These are phyloP conservation scores for Ptiloglossa arizonensis DNA, from an alignment of 1,140 invertebrate species.

Conservation along the genomic window DNA sequence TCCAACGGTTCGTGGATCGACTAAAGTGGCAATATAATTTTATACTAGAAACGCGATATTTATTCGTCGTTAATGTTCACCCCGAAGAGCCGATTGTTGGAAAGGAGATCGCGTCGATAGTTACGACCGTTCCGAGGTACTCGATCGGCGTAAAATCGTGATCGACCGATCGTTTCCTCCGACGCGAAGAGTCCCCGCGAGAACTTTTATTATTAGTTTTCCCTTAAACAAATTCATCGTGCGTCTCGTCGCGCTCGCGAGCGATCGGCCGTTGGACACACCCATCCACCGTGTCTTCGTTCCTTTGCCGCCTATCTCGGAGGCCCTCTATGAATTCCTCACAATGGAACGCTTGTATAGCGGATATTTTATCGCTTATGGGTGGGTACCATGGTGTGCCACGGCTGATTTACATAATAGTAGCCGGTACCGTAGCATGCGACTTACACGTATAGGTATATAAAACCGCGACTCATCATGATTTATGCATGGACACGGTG, in stretches of 20 bases:
- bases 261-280: slow-evolving; percentile 20
- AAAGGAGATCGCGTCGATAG: too few species aligned
- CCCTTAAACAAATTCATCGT: background rate
- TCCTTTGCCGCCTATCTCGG: slow-evolving; percentile 21
- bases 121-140: too few species aligned
- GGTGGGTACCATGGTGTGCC: slow-evolving; percentile 50
- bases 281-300: slow-evolving; percentile 17
- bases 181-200: too few species aligned
- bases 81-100: too few species aligned
- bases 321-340: slow-evolving; percentile 41
- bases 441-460: slow-evolving; percentile 49
- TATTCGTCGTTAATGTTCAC: too few species aligned
- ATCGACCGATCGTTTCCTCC: too few species aligned
- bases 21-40: too few species aligned
- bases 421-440: slow-evolving; percentile 48
- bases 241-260: background rate
- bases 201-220: too few species aligned
- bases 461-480: slow-evolving; percentile 45
- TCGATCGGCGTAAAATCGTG: too few species aligned
- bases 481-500: slow-evolving; percentile 54
- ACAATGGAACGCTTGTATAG: slow-evolving; percentile 61
- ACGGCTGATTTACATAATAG: slow-evolving; percentile 68
- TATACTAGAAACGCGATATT: too few species aligned
- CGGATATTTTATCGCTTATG: slow-evolving; percentile 68
- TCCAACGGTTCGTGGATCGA: too few species aligned